Conservation (phyloP, 2,797 vertebrate genomes). For the Liparis tanakae region DNA sequence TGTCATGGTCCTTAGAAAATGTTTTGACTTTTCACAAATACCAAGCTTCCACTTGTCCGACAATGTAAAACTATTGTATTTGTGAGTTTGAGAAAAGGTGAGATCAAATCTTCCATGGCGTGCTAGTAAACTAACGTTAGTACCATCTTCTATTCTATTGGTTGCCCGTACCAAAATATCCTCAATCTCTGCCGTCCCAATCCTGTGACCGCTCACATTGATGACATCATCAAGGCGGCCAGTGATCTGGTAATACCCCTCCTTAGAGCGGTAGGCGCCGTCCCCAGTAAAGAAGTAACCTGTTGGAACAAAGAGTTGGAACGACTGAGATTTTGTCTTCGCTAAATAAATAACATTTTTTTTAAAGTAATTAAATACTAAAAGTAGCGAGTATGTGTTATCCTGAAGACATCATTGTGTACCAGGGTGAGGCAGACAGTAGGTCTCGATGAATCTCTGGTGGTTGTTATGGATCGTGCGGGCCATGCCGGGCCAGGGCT, state of each 20-base stretch:
- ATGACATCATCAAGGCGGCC: constrained; percentile 96
- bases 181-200: constrained; percentile 95
- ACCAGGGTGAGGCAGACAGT: constrained; percentile 93
- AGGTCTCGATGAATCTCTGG: constrained; percentile 90
- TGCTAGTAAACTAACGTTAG: neutral
- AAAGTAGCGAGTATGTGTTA: neutral
- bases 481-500: constrained; percentile 95
- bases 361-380: neutral
- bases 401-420: neutral
- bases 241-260: constrained; percentile 95
- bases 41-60: neutral
- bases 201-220: constrained; percentile 94
- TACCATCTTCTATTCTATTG: neutral
- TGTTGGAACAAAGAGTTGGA: constrained; percentile 53
- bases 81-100: neutral
- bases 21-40: neutral
- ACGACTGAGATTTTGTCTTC: neutral
- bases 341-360: neutral
- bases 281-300: constrained; percentile 96
- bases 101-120: neutral
- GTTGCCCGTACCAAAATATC: constrained; percentile 87
- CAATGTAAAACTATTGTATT: neutral
- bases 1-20: neutral
- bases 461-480: constrained; percentile 92
- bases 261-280: constrained; percentile 86